These are phyloP conservation scores for Chromobotia macracanthus DNA, from an alignment of 2,797 vertebrate species.

Conservation along the genomic window DNA sequence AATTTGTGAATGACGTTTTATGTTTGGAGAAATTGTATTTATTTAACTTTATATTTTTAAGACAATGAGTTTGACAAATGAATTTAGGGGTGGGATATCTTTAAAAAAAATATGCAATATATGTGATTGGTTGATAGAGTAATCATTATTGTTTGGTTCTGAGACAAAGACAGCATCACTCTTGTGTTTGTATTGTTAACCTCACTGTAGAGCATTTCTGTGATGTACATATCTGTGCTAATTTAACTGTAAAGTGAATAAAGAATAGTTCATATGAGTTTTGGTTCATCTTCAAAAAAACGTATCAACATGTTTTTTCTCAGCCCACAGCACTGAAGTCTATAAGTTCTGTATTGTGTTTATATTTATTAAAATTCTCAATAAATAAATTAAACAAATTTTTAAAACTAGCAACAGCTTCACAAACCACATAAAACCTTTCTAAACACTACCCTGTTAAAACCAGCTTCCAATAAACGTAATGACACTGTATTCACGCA, in stretches of 20 bases:
- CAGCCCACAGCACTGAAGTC: no score
- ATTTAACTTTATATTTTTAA: slow-evolving; percentile 67
- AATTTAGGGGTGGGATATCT: slow-evolving; percentile 54
- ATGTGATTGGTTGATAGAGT: slow-evolving; percentile 61
- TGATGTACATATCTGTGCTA: slow-evolving; percentile 69
- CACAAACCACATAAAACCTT: neutral
- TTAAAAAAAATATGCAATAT: slow-evolving; percentile 70
- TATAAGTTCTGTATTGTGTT: no score
- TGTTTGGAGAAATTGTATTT: slow-evolving; percentile 63
- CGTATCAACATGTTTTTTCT: no score
- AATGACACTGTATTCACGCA: neutral
- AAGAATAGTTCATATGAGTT: slow-evolving; percentile 63
- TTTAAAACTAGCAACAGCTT: no score
- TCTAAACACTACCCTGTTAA: no score
- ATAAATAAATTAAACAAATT: no score
- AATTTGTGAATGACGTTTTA: slow-evolving; percentile 61
- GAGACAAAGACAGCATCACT: slow-evolving; percentile 57
- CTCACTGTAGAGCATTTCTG: slow-evolving; percentile 63
- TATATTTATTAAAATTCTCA: no score
- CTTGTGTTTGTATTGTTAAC: slow-evolving; percentile 58
- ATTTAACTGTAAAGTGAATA: slow-evolving; percentile 71
- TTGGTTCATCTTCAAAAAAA: slow-evolving; percentile 3
- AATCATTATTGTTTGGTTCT: slow-evolving; percentile 59
- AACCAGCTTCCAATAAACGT: neutral
- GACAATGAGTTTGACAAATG: slow-evolving; percentile 53